These are phyloP conservation scores for Thecocarcelia acutangulata DNA, from an alignment of 2,888 invertebrate species.

Conservation along the genomic window DNA sequence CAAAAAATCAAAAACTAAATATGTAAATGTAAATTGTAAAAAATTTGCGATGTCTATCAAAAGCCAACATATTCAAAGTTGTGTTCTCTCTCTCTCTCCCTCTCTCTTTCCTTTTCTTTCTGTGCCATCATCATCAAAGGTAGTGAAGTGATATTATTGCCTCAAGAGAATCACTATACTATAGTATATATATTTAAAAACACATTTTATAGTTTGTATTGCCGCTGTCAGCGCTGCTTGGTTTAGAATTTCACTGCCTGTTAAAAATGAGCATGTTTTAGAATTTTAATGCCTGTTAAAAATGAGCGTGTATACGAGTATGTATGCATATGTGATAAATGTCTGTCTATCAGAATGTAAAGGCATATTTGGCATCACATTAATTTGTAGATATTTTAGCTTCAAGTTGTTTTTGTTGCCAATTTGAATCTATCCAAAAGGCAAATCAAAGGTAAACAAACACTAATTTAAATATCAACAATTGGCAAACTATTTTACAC, in stretches of 20 bases:
- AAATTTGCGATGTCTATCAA: slow-evolving; percentile 35
- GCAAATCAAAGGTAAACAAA: slow-evolving; percentile 64
- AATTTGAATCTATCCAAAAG: slow-evolving; percentile 63
- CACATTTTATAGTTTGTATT: slow-evolving; percentile 13
- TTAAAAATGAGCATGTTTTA: slow-evolving; percentile 23
- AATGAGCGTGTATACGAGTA: background rate
- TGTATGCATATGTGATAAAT: slow-evolving; percentile 1
- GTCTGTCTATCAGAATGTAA: background rate
- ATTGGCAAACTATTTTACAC: background rate
- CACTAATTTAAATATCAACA: slow-evolving; percentile 10
- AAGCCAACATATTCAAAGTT: slow-evolving; percentile 29
- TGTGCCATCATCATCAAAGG: slow-evolving; percentile 48
- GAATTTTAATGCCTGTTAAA: slow-evolving; percentile 21
- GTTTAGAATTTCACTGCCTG: slow-evolving; percentile 18
- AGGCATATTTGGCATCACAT: slow-evolving; percentile 21
- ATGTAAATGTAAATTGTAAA: slow-evolving; percentile 9
- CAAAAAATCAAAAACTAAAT: slow-evolving; percentile 29
- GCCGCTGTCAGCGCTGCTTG: slow-evolving; percentile 6
- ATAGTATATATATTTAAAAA: slow-evolving; percentile 15
- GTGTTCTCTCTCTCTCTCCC: background rate
- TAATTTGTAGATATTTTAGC: slow-evolving; percentile 51
- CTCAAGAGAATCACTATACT: slow-evolving; percentile 39
- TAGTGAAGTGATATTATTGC: slow-evolving; percentile 59
- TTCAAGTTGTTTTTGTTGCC: slow-evolving; percentile 63
- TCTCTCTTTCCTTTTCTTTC: background rate